Conservation (phyloP, 2,888 invertebrate species). For the Rosalia funebris region DNA sequence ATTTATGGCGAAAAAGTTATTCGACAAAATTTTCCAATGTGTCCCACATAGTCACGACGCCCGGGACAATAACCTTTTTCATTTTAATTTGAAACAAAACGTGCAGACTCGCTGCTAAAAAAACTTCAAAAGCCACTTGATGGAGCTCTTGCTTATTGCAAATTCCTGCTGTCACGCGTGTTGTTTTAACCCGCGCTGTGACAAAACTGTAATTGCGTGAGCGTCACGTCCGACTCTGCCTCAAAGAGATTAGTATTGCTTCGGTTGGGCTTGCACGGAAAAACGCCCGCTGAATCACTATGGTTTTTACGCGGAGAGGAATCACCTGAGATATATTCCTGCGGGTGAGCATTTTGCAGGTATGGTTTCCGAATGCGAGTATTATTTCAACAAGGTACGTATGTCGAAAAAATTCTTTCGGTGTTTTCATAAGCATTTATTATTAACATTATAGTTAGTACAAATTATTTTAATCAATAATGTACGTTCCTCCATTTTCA, state of each 20-base stretch:
- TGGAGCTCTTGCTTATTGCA: slow-evolving; percentile 56
- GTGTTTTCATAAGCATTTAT: too few species aligned
- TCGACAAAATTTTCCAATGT: neutral
- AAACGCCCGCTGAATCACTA: slow-evolving; percentile 27
- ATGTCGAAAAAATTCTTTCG: too few species aligned
- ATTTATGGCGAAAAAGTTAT: too few species aligned
- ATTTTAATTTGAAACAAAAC: slow-evolving; percentile 4
- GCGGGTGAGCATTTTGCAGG: too few species aligned
- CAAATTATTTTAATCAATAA: too few species aligned
- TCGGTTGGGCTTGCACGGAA: slow-evolving; percentile 5
- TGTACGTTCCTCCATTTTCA: too few species aligned
- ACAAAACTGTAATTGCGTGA: slow-evolving; percentile 59
- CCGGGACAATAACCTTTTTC: neutral
- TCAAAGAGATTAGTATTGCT: slow-evolving; percentile 33
- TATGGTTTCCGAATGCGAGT: too few species aligned
- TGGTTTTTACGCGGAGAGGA: too few species aligned
- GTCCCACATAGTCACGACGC: neutral
- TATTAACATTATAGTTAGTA: too few species aligned
- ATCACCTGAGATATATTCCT: too few species aligned
- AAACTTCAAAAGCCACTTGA: slow-evolving; percentile 39
- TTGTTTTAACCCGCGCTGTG: slow-evolving; percentile 57
- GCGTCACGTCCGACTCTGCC: slow-evolving; percentile 51
- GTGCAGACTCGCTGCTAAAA: slow-evolving; percentile 23
- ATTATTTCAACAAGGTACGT: too few species aligned
- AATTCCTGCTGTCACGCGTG: slow-evolving; percentile 60